Percentiles rank a stretch among this genome's conserved stretches.
These are phyloP conservation scores for Apostichopus japonicus DNA, from an alignment of 35 echinoderm and acorn worm species.

Conservation along the genomic window DNA sequence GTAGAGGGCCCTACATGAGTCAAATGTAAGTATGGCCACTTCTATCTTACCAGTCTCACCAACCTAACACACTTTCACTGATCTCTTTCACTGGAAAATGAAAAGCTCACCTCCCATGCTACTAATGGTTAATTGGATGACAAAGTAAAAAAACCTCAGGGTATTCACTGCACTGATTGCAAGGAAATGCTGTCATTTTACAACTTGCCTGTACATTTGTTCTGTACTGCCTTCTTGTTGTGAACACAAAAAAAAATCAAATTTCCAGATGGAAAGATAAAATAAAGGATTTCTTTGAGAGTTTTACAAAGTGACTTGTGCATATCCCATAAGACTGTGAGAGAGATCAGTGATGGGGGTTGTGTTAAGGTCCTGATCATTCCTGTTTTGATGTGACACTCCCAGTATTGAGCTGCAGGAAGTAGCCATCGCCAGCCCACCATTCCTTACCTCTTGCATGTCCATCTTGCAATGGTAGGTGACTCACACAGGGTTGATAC, in stretches of 20 bases:
- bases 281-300: not conserved
- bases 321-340: not conserved
- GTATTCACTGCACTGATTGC: too few relatives aligned
- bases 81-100: not conserved
- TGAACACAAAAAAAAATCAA: too few relatives aligned
- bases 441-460: not conserved
- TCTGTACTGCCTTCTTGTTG: too few relatives aligned
- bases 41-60: slow-evolving; percentile 41
- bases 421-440: not conserved
- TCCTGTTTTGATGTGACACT: slow-evolving; percentile 20
- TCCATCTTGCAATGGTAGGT: not conserved
- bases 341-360: not conserved
- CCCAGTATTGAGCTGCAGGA: not conserved
- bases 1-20: slow-evolving; percentile 48
- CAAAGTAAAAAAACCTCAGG: too few relatives aligned
- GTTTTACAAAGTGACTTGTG: not conserved
- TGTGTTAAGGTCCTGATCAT: not conserved
- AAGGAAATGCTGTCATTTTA: too few relatives aligned
- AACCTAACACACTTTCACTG: not conserved
- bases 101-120: too few relatives aligned
- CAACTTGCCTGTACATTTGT: too few relatives aligned
- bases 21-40: slow-evolving; percentile 54
- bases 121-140: too few relatives aligned
- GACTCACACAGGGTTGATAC: not conserved
- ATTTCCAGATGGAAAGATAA: not conserved